Evolutionary conservation across 30 jellyfish, hydroid and myxozoan species (phyloP).

Genomic region (Rhopilema esculentum): DNA sequence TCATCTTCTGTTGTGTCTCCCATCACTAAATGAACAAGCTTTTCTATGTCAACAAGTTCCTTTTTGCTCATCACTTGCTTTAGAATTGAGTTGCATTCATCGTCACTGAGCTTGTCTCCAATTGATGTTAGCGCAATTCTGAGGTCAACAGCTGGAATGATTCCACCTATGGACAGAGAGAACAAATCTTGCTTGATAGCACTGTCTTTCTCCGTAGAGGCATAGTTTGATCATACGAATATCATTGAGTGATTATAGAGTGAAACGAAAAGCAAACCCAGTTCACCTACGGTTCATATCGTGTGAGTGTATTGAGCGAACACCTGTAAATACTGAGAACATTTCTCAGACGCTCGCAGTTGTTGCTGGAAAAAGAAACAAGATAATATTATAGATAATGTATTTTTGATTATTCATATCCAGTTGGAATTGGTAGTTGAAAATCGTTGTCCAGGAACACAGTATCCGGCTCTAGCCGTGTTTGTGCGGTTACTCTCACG

Average conservation of each 20-base stretch:
- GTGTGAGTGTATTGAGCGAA: too few species aligned
- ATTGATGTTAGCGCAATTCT: conserved; percentile 44
- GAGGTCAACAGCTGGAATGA: conserved; percentile 35
- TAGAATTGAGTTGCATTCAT: conserved; percentile 43
- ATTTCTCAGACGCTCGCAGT: too few species aligned
- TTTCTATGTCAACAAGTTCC: conserved; percentile 32
- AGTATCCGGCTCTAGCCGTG: too few species aligned
- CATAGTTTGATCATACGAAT: neutral
- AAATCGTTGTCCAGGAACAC: too few species aligned
- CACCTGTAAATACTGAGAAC: too few species aligned
- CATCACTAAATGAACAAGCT: conserved; percentile 48
- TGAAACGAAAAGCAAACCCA: too few species aligned
- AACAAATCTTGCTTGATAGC: neutral
- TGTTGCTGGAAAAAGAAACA: too few species aligned
- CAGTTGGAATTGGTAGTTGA: too few species aligned
- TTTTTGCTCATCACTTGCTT: conserved; percentile 20
- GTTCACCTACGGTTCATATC: neutral
- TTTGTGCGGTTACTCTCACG: too few species aligned
- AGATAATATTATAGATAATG: too few species aligned
- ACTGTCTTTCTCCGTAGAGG: neutral
- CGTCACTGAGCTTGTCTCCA: conserved; percentile 46
- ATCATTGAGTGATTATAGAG: too few species aligned
- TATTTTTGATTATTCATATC: too few species aligned
- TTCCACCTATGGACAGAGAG: conserved; percentile 5
- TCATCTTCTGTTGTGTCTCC: conserved; percentile 26